phyloP scores from a whole-genome alignment of 2,888 invertebrate genomes.

The Drosophila recens region DNA sequence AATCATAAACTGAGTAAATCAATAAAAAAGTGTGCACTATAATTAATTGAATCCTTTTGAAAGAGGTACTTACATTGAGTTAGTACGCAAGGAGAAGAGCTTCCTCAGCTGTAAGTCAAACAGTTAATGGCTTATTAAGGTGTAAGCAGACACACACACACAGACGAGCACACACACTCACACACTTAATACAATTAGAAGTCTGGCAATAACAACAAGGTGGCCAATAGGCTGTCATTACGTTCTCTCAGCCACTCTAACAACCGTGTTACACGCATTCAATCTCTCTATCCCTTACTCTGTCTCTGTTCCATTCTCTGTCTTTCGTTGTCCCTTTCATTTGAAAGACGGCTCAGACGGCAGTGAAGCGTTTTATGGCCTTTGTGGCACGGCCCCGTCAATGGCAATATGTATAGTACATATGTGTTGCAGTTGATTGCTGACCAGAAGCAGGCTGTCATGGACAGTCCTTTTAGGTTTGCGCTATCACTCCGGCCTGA shows the following conservation, averaged over 20 bases:
- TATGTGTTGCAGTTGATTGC: conserved; percentile 66
- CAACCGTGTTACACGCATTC: conserved; percentile 3
- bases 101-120: not conserved
- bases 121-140: conserved; percentile 9
- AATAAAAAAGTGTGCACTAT: not conserved
- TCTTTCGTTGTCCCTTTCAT: not conserved
- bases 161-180: not conserved
- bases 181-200: conserved; percentile 9
- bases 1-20: too few relatives aligned
- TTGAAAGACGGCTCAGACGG: not conserved
- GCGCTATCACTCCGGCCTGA: conserved; percentile 22
- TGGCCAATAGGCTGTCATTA: conserved; percentile 22
- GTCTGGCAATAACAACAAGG: not conserved
- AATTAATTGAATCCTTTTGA: not conserved
- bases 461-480: conserved; percentile 7
- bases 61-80: not conserved
- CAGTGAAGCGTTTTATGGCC: conserved; percentile 47
- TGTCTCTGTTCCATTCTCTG: not conserved
- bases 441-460: conserved; percentile 16
- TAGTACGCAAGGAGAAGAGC: not conserved
- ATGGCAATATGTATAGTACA: conserved; percentile 47
- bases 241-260: conserved; percentile 2
- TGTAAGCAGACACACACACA: not conserved
- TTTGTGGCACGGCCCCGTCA: conserved; percentile 46
- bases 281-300: not conserved